These are phyloP conservation scores for Agriopis aurantiaria DNA, from an alignment of 2,888 invertebrate genomes.

Conservation along the genomic window DNA sequence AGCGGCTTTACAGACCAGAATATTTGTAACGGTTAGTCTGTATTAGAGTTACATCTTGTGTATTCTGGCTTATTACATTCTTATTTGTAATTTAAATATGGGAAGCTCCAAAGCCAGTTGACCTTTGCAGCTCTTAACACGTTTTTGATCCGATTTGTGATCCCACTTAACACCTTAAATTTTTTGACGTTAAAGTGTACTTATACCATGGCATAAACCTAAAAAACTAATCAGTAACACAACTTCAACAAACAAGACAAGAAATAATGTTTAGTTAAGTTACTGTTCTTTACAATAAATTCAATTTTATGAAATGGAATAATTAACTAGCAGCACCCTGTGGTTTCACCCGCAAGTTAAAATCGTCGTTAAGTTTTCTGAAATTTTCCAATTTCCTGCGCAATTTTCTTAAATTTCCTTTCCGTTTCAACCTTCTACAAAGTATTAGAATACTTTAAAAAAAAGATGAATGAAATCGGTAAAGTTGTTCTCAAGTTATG, in stretches of 20 bases:
- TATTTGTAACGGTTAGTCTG: slow-evolving; percentile 61
- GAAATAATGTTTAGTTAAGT: not conserved
- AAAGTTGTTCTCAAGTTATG: no score
- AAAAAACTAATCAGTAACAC: not conserved
- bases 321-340: no score
- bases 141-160: slow-evolving; percentile 19
- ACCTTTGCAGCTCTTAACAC: slow-evolving; percentile 30
- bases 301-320: no score
- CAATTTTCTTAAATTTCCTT: no score
- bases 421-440: no score
- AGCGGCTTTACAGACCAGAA: slow-evolving; percentile 65
- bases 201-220: not conserved
- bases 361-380: no score
- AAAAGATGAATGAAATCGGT: no score
- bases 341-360: no score
- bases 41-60: slow-evolving; percentile 38
- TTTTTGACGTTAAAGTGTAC: not conserved
- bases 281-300: no score
- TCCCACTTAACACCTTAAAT: slow-evolving; percentile 15
- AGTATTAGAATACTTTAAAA: no score
- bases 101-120: slow-evolving; percentile 40
- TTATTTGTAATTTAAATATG: slow-evolving; percentile 44
- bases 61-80: slow-evolving; percentile 44
- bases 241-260: not conserved
- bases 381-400: no score